Evolutionary conservation across 2,113 vertebrate genomes (phyloP), one percentile per base, ranked within the genome.

Genomic region (Mesocricetus auratus): DNA sequence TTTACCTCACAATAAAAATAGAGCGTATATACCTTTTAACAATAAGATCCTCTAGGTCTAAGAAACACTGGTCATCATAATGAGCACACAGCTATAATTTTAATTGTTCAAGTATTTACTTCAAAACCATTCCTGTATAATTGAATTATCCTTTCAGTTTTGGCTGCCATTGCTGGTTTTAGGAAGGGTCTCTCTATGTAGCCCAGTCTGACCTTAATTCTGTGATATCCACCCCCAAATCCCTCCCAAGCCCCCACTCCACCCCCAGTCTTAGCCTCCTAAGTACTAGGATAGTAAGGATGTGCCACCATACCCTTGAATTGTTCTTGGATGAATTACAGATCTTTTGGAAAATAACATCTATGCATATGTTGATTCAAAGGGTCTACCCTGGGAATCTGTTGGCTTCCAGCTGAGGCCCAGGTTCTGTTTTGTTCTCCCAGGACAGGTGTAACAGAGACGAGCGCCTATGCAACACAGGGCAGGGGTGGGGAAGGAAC

Each of bases 1-100:
- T 87, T 91, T 89, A 78, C 16, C 73, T 93, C 13, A 60, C 87
- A 94, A 86, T 39, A 53, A 93, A 68, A 26, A 90, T 24, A 74
- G 87, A 92, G 83, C 33, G n/a, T 22, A 86, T 1, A 13, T 42
- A 68, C 33, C 29, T 83, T 33, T 94, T 94, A 73, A n/a, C 60
- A 92, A n/a, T 45, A 56, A 93, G 10, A 24, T 78, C 26, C 36
- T 42, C 16, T 12, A 89, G 11, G 83, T 77, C 4, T 66, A 88
- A 92, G 79, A 64, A 33, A 62, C n/a, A 77, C 3, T 87, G 22
- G n/a, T 82, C 86, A 58, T 75, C 39, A 66, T 47, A 91, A 50
- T 56, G 6, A 69, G 19, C 39, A 58, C 82, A 7, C 15, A 53
- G 58, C 58, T 86, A 78, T 60, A 56, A 7, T 1, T 75, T n/a